Conservation (phyloP, 1,140 invertebrate species). For the Plectrocnemia conspersa region DNA sequence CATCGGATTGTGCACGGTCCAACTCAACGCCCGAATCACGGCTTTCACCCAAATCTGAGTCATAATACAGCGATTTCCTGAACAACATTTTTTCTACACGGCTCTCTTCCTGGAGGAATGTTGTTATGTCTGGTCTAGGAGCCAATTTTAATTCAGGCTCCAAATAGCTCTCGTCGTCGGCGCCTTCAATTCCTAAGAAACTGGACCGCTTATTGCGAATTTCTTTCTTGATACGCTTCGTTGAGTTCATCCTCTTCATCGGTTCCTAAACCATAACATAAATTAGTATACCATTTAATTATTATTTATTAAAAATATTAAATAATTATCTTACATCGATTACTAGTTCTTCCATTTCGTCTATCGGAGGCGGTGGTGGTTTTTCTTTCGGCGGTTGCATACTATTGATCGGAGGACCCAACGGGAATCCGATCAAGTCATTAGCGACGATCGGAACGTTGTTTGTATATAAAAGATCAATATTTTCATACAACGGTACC, state of each 20-base stretch:
- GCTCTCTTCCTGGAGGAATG: constrained; percentile 71
- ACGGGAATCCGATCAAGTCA: constrained; percentile 40
- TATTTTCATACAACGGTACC: constrained; percentile 56
- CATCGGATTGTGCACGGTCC: constrained; percentile 55
- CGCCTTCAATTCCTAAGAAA: constrained; percentile 77
- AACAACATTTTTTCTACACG: constrained; percentile 70
- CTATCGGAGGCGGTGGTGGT: constrained; percentile 75
- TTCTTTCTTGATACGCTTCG: constrained; percentile 81
- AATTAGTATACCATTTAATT: neutral
- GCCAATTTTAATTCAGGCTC: constrained; percentile 63
- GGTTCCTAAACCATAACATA: constrained; percentile 41
- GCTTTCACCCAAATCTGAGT: constrained; percentile 56
- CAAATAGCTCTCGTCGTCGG: constrained; percentile 62
- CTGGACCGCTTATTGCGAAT: constrained; percentile 77
- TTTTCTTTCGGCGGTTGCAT: constrained; percentile 79
- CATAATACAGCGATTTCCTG: constrained; percentile 57
- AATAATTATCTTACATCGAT: constrained; percentile 20
- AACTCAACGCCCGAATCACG: constrained; percentile 73
- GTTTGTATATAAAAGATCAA: constrained; percentile 53
- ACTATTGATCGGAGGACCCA: constrained; percentile 54
- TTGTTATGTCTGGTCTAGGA: constrained; percentile 74
- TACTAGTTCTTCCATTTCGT: constrained; percentile 41
- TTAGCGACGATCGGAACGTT: constrained; percentile 11
- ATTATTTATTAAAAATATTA: neutral
- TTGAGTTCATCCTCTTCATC: constrained; percentile 71